These are phyloP conservation scores for Vimba vimba DNA, from an alignment of 2,113 vertebrate genomes.

Conservation along the genomic window DNA sequence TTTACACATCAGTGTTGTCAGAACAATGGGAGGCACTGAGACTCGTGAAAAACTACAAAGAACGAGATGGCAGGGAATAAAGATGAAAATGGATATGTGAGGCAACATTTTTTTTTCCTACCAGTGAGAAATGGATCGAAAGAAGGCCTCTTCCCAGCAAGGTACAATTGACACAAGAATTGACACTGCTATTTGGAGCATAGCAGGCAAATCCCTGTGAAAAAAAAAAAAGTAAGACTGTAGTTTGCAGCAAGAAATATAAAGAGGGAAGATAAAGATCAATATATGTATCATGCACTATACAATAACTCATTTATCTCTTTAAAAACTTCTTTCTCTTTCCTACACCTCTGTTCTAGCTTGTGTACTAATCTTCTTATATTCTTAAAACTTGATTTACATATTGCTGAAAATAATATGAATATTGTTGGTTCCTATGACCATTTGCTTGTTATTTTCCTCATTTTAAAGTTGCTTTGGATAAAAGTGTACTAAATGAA, in stretches of 20 bases:
- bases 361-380: neutral
- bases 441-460: neutral
- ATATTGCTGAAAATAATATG: neutral
- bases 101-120: conserved; percentile 2
- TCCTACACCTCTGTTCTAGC: too few relatives aligned
- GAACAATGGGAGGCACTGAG: conserved; percentile 25
- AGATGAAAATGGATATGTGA: conserved; percentile 13
- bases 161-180: conserved; percentile 26
- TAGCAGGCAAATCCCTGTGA: conserved; percentile 3
- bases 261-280: neutral
- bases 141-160: conserved; percentile 4
- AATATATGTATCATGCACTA: neutral
- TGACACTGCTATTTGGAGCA: conserved; percentile 28
- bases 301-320: neutral
- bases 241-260: neutral
- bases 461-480: neutral
- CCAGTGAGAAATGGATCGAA: conserved; percentile 18
- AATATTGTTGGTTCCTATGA: neutral
- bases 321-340: too few relatives aligned
- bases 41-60: conserved; percentile 33
- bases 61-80: conserved; percentile 26
- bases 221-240: neutral
- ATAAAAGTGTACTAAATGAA: neutral
- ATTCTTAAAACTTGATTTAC: neutral
- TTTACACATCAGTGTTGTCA: conserved; percentile 35